Conservation (phyloP, 1,140 invertebrate genomes). For the Diuraphis noxia region DNA sequence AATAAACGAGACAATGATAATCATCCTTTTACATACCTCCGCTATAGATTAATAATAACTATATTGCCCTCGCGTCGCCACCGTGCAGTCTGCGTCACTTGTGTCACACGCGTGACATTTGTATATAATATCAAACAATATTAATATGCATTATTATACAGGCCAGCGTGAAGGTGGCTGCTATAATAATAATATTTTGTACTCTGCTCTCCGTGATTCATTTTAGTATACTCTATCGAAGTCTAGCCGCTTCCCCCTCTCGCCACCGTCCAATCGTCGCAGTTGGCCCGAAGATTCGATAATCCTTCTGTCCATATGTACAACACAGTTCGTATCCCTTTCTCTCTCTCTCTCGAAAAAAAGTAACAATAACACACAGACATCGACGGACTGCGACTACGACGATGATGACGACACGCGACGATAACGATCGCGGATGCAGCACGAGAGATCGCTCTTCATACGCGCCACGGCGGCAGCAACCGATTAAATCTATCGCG, state of each 20-base stretch:
- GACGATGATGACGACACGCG: background rate
- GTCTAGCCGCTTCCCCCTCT: too few species aligned
- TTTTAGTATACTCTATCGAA: background rate
- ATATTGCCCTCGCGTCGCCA: too few species aligned
- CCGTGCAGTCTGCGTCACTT: too few species aligned
- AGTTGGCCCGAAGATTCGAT: background rate
- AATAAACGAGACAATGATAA: background rate
- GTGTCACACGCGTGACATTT: too few species aligned
- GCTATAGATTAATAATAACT: too few species aligned
- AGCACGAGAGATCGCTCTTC: background rate
- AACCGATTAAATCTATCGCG: background rate
- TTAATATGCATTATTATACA: too few species aligned
- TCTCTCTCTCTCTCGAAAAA: too few species aligned
- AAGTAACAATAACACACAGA: background rate
- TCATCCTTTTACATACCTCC: too few species aligned
- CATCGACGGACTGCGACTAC: background rate
- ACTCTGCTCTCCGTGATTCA: background rate
- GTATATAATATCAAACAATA: too few species aligned
- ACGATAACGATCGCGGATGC: conserved; percentile 4
- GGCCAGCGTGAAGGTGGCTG: too few species aligned
- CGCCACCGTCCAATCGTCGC: too few species aligned
- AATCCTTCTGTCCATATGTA: background rate
- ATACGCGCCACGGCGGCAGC: background rate
- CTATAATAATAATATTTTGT: too few species aligned
- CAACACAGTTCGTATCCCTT: background rate